Evolutionary conservation across 2,797 vertebrate genomes (phyloP).

Genomic region (Melopsittacus undulatus): DNA sequence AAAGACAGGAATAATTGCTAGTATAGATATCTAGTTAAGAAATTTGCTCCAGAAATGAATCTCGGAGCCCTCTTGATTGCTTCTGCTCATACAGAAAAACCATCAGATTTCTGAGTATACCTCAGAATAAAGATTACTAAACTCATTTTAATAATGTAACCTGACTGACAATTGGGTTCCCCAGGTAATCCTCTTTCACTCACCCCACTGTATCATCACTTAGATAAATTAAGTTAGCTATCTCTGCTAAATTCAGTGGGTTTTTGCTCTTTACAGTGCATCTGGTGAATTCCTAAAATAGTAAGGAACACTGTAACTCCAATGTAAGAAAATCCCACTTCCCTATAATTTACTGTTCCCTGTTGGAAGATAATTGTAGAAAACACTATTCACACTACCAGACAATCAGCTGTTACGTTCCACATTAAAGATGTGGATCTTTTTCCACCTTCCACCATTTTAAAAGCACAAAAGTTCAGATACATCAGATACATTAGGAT

Average conservation of each 20-base stretch:
- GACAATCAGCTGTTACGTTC: not conserved
- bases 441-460: not conserved
- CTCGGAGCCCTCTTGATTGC: not conserved
- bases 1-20: not conserved
- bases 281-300: conserved; percentile 47
- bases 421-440: not conserved
- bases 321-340: conserved; percentile 5
- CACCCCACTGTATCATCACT: not conserved
- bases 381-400: not conserved
- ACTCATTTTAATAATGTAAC: conserved; percentile 30
- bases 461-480: not conserved
- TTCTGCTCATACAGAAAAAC: not conserved
- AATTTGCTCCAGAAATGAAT: not conserved
- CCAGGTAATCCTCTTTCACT: conserved; percentile 29
- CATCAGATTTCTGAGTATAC: not conserved
- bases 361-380: not conserved
- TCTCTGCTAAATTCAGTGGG: not conserved
- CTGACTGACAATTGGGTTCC: not conserved
- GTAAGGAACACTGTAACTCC: conserved; percentile 19
- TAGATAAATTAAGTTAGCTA: conserved; percentile 43
- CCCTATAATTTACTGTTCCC: not conserved
- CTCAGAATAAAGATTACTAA: not conserved
- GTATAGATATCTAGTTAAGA: not conserved
- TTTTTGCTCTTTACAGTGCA: not conserved
- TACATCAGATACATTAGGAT: not conserved